phyloP scores from a whole-genome alignment of 2,888 invertebrate species.

The Phyllotreta cruciferae region DNA sequence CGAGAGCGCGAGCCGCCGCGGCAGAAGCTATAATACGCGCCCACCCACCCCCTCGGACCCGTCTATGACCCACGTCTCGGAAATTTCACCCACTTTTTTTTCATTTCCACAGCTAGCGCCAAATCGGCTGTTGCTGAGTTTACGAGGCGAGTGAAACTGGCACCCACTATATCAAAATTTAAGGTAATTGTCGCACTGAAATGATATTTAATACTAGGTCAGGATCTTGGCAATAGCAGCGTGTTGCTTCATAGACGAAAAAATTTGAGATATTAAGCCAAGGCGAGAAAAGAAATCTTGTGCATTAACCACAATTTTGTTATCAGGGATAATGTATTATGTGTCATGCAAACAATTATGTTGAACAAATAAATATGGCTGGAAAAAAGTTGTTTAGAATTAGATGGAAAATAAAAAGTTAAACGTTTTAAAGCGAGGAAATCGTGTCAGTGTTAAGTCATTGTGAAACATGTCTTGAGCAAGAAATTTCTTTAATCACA shows the following conservation, averaged over 20 bases:
- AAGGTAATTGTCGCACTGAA: too few relatives aligned
- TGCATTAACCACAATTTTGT: slow-evolving; percentile 30
- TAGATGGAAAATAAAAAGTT: slow-evolving; percentile 26
- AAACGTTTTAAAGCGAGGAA: slow-evolving; percentile 19
- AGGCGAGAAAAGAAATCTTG: slow-evolving; percentile 23
- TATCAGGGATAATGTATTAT: slow-evolving; percentile 30
- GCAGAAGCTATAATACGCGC: slow-evolving; percentile 18
- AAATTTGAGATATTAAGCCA: slow-evolving; percentile 23
- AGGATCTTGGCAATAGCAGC: slow-evolving; percentile 18
- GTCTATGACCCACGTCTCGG: background rate
- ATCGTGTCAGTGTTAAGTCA: slow-evolving; percentile 33
- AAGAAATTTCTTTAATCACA: slow-evolving; percentile 18
- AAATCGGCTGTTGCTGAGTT: too few relatives aligned
- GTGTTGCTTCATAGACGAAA: slow-evolving; percentile 14
- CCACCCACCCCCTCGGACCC: slow-evolving; percentile 21
- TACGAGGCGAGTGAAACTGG: too few relatives aligned
- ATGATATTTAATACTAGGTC: slow-evolving; percentile 13
- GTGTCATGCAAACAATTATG: slow-evolving; percentile 30
- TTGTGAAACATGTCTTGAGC: slow-evolving; percentile 27
- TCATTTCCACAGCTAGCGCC: too few relatives aligned
- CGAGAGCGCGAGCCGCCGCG: slow-evolving; percentile 30
- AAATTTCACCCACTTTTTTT: too few relatives aligned
- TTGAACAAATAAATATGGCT: slow-evolving; percentile 28
- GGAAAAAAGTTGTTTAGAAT: slow-evolving; percentile 29
- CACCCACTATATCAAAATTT: too few relatives aligned